Percentiles rank a stretch among this genome's conserved stretches.
phyloP scores from a whole-genome alignment of 2,113 vertebrate species.

The Rhabdomys dilectus region DNA sequence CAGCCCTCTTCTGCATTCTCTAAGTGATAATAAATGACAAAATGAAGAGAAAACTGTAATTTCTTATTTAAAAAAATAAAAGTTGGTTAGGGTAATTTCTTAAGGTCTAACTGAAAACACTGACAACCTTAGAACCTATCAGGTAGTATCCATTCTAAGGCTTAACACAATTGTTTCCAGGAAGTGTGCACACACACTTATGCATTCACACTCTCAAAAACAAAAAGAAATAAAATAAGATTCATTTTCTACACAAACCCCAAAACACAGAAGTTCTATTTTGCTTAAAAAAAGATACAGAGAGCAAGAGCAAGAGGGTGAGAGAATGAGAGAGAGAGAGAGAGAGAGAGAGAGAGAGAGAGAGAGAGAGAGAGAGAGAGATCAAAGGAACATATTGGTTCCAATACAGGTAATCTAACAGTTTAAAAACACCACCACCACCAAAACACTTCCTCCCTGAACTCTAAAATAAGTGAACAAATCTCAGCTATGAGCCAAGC shows the following conservation, averaged over 20 bases:
- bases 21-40: slow-evolving; percentile 76
- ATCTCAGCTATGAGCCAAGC: slow-evolving; percentile 42
- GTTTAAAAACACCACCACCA: background rate
- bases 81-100: slow-evolving; percentile 50
- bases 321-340: background rate
- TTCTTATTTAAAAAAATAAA: slow-evolving; percentile 60
- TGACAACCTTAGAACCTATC: background rate
- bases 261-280: slow-evolving; percentile 67
- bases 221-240: slow-evolving; percentile 65
- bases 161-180: slow-evolving; percentile 54
- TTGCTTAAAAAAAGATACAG: slow-evolving; percentile 35
- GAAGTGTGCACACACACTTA: slow-evolving; percentile 30
- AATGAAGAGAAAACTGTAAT: slow-evolving; percentile 14
- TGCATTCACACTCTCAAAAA: slow-evolving; percentile 58
- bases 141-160: slow-evolving; percentile 23
- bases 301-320: too few relatives aligned
- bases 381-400: slow-evolving; percentile 66
- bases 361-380: background rate
- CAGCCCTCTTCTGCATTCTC: slow-evolving; percentile 94
- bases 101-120: slow-evolving; percentile 52
- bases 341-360: too few relatives aligned
- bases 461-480: slow-evolving; percentile 1
- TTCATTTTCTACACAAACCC: slow-evolving; percentile 41
- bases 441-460: background rate
- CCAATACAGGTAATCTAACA: slow-evolving; percentile 39